Base-by-base conservation (phyloP, 2,113 vertebrate genomes). In the Eupsittula cactorum region DNA sequence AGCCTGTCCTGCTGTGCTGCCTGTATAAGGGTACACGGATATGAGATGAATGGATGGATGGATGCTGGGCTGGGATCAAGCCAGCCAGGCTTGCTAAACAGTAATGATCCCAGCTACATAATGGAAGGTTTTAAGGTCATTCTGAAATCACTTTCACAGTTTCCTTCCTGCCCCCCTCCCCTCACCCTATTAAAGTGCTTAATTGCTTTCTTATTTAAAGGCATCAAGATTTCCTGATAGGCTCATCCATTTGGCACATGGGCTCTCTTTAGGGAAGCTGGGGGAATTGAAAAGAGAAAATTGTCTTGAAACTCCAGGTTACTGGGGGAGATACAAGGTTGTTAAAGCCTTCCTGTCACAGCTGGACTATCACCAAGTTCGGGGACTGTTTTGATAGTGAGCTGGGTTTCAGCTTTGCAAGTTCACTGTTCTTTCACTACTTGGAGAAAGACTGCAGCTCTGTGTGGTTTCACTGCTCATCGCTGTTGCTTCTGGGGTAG, bases 121-220 rank as follows among this genome's bases (percentile, higher is more conserved):
- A 46, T 6, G 21, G 37, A 19, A 94, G 67, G 14, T 2, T 73
- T 81, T 78, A 41, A 83, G 88, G 86, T 81, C 49, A 88, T 83
- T n/a, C 64, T 6, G 7, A 59, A 57, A 44, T 80, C 0, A 0
- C 25, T 76, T 31, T 10, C 64, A 69, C 24, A 24, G 39, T 53
- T 90, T 65, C 70, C 57, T 80, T 73, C 74, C 75, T 6, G 7
- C 28, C 28, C 7, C 18, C 25, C 35, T 33, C 67, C 33, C 6
- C 27, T 9, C n/a, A 31, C 57, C 55, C 59, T 81, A 78, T 68
- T 62, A 20, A 84, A 73, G 39, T 55, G 78, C 79, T 93, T 93
- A 94, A 95, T 91, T 95, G 84, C 74, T 68, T 89, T 93, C 33
- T 78, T 37, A 41, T 74, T 93, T 91, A 78, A 88, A 77, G 64